Evolutionary conservation across 2,797 vertebrate genomes (phyloP).

Genomic region (Acanthurus tractus): DNA sequence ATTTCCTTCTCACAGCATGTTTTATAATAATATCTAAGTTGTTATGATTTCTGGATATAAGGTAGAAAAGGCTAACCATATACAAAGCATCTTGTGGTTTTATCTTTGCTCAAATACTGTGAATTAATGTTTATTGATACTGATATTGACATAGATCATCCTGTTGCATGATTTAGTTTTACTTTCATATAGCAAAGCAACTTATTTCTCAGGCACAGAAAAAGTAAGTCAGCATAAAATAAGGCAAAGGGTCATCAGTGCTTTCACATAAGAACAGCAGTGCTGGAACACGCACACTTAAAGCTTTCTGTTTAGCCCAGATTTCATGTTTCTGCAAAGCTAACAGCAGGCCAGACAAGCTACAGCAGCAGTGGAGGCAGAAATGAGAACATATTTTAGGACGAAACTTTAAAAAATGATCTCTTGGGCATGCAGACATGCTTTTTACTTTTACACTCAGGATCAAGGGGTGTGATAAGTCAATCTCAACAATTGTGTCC

Average conservation of each 20-base stretch:
- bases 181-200: background rate
- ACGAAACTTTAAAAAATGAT: background rate
- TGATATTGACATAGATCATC: background rate
- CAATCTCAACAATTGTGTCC: constrained; percentile 5
- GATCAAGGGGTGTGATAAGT: background rate
- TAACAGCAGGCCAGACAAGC: constrained; percentile 5
- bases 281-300: background rate
- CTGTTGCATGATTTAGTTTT: background rate
- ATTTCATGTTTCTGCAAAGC: background rate
- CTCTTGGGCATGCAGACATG: background rate
- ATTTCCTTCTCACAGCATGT: background rate
- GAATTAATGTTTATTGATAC: background rate
- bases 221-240: constrained; percentile 6
- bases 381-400: background rate
- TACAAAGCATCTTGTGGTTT: no score
- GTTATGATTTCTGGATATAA: no score
- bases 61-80: no score
- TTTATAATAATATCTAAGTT: no score
- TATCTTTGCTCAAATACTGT: background rate
- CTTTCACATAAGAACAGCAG: background rate
- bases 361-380: constrained; percentile 14
- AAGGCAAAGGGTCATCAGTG: background rate
- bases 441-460: no score
- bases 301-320: constrained; percentile 1
- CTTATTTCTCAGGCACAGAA: background rate